Evolutionary conservation across 2,797 vertebrate genomes (phyloP), one percentile per base, ranked within the genome.

Genomic region (Aselliscus stoliczkanus): DNA sequence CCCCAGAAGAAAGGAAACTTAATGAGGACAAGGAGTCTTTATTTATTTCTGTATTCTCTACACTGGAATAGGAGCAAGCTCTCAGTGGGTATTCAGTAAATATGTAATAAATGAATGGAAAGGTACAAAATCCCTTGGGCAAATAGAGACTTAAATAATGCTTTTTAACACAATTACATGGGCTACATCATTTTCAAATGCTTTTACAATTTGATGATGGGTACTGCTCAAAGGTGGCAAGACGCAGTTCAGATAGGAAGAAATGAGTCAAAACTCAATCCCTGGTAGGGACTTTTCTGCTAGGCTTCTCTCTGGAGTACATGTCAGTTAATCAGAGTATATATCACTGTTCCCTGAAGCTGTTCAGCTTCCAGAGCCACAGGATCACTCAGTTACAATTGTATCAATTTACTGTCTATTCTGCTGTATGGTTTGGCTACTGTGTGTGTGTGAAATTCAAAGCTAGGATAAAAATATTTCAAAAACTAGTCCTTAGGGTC

Each of bases 331-430:
- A 70, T 4, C 25, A 14, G 80, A 73, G 56, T n/a, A 88, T 4
- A 23, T 6, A 21, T 44, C 52, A 72, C 25, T 27, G 1, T 60
- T 84, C 27, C 20, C 69, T 65, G 39, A 65, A 65, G 47, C 54
- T 81, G 3, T 50, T 52, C 64, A 69, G 27, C 31, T 92, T 81
- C 60, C 62, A 58, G 17, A 72, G 12, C 39, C 37, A 92, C 56
- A 90, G 42, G 21, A 31, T 80, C 5, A 91, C 86, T 80, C 72
- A 88, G 34, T 69, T 90, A 88, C 7, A 92, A 76, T 79, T 89
- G 79, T 56, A 82, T 21, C 31, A 89, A 94, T 77, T 90, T 88
- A 82, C 23, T 83, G 88, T 80, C 69, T 86, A 85, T 88, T 97
- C 82, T 70, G 25, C 52, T 79, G 56, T 56, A 37, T 69, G 50